phyloP scores from a whole-genome alignment of 2,113 vertebrate species.

The Ceyx melanurus region DNA sequence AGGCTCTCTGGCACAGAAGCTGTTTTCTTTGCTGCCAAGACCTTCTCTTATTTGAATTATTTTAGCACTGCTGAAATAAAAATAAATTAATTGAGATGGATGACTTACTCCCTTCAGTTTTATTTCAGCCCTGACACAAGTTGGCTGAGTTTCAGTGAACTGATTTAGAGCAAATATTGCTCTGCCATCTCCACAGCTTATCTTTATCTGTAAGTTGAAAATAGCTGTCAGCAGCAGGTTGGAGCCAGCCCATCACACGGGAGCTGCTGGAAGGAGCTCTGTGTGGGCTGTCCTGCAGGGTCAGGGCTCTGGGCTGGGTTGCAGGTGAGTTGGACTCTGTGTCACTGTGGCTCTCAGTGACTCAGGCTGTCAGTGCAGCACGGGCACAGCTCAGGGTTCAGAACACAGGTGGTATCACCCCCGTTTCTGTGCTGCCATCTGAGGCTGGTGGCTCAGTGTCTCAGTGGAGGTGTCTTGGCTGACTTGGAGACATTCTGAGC shows the following conservation, averaged over 20 bases:
- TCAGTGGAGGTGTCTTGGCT: background rate
- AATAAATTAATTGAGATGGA: background rate
- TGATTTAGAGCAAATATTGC: conserved; percentile 5
- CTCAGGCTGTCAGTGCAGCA: background rate
- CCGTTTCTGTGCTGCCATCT: background rate
- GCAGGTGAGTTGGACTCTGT: background rate
- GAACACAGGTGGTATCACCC: background rate
- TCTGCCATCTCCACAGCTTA: background rate
- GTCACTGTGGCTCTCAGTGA: background rate
- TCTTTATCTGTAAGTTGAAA: background rate
- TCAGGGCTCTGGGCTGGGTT: background rate
- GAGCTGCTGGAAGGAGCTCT: background rate
- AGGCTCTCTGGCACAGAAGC: background rate
- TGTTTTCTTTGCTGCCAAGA: background rate
- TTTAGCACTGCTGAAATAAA: conserved; percentile 18
- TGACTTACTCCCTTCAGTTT: background rate
- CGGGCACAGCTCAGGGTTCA: background rate
- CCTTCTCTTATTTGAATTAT: background rate
- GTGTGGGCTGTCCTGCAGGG: background rate
- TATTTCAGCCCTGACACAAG: conserved; percentile 20
- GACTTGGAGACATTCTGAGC: background rate
- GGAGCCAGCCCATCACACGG: background rate
- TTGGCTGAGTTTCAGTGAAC: conserved; percentile 1
- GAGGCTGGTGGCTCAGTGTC: background rate
- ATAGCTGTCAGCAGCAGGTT: background rate